A percentile compares a stretch with the other conserved stretches of the same genome.
phyloP scores from a whole-genome alignment of 2,888 invertebrate genomes.

The Eupithecia tripunctaria region DNA sequence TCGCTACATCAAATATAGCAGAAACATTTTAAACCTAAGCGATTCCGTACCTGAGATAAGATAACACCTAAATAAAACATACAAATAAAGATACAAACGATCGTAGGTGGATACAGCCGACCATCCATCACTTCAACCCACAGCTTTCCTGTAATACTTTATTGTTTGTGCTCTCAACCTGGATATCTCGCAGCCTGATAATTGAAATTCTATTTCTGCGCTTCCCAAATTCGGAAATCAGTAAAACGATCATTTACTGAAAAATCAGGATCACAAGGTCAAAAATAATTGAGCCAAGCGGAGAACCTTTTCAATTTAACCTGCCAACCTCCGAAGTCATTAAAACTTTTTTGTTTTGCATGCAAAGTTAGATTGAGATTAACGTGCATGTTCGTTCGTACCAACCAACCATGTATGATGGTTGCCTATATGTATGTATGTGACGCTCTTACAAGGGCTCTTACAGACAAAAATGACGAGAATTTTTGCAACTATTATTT shows the following conservation, averaged over 20 bases:
- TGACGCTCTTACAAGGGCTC: background rate
- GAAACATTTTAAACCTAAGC: background rate
- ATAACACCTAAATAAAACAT: background rate
- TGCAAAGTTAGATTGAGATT: constrained; percentile 5
- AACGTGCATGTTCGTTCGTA: background rate
- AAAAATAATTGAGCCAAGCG: constrained; percentile 16
- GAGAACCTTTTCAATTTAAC: constrained; percentile 14
- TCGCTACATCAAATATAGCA: too few relatives aligned
- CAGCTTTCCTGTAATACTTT: background rate
- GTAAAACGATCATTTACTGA: background rate
- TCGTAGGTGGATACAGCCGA: background rate
- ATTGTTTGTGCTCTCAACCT: background rate
- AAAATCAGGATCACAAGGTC: background rate
- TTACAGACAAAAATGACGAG: too few relatives aligned
- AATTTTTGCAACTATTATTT: too few relatives aligned
- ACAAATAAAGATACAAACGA: background rate
- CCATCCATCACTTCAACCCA: background rate
- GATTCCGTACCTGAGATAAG: too few relatives aligned
- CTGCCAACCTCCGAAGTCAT: constrained; percentile 14
- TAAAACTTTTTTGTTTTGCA: constrained; percentile 22
- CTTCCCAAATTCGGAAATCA: background rate
- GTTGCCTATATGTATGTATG: background rate
- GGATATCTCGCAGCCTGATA: background rate
- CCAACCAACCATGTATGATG: background rate
- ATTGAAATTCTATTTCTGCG: constrained; percentile 9